Base-by-base conservation (phyloP, 2,113 vertebrate genomes). In the Barnardius zonarius region DNA sequence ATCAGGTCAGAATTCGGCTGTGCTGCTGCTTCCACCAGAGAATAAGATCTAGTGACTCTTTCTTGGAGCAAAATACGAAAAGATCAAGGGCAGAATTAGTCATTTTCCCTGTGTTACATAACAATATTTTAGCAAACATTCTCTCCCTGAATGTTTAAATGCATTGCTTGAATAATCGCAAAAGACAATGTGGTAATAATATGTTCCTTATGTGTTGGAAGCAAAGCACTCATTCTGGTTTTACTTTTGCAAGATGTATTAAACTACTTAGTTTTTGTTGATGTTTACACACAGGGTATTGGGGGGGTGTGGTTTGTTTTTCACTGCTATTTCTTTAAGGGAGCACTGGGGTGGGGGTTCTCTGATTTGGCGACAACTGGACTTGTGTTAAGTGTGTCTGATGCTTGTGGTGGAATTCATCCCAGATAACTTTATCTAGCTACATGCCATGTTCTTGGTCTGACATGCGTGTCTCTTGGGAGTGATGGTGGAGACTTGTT, bases 161-260 rank as follows among this genome's bases (percentile, higher is more conserved):
- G 79, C 81, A 70, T 96, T 94, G 86, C 94, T 89, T 94, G 95
- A 96, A 90, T 95, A 95, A 96, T 96, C 84, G 72, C 83, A 59
- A 93, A 96, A 96, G 96, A 92, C 92, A 90, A 94, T 96, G 88
- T 94, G 83, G 83, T 94, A 93, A 80, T 93, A 96, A 93, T 95
- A 96, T 89, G 93, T 86, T 95, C 95, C 95, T 96, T 96, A 93
- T 97, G 94, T 94, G 85, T 94, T 92, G 94, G 95, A 96, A 66
- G 93, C 90, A 83, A 94, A 88, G 23, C 31, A 80, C 95, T 93
- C 92, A 81, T 66, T 86, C 85, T 94, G 92, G 66, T 86, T 96
- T 94, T 96, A 84, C 90, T 95, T 90, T 77, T 92, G 66, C 86
- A 91, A 94, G 88, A 83, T 83, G 13, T 72, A 91, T 92, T 95